Conservation (phyloP, 2,888 invertebrate genomes). For the Auanema sp. region DNA sequence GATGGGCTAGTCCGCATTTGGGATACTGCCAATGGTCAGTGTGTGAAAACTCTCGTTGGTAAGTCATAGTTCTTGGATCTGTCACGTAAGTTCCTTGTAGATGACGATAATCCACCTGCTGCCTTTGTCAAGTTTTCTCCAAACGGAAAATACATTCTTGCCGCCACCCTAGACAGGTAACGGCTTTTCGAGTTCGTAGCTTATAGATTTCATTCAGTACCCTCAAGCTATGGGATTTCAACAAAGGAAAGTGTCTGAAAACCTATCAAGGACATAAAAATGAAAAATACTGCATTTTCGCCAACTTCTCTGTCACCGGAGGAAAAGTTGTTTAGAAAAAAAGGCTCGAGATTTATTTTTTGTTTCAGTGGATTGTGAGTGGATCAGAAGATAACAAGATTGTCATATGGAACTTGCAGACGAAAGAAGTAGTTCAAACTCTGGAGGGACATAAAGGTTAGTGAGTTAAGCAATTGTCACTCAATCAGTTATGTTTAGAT, state of each 20-base stretch:
- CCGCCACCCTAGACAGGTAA: constrained; percentile 91
- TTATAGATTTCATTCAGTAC: constrained; percentile 69
- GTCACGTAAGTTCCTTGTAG: constrained; percentile 66
- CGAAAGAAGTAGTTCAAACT: constrained; percentile 97
- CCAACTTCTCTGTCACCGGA: constrained; percentile 98
- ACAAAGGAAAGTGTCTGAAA: constrained; percentile 95
- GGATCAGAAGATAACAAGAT: constrained; percentile 99
- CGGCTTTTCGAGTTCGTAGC: constrained; percentile 17
- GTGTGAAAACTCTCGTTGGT: constrained; percentile 91
- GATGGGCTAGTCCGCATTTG: constrained; percentile 98
- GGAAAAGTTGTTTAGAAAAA: constrained; percentile 76
- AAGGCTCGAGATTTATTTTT: background rate
- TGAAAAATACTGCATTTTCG: constrained; percentile 99
- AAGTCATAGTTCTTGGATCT: constrained; percentile 25
- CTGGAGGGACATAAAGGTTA: constrained; percentile 90
- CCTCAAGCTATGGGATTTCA: constrained; percentile 97
- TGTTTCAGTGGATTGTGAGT: constrained; percentile 92
- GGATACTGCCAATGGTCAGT: constrained; percentile 99
- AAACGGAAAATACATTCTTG: constrained; percentile 97
- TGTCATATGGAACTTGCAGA: constrained; percentile 99
- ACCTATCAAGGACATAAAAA: constrained; percentile 97
- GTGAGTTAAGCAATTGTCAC: background rate
- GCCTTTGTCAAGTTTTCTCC: constrained; percentile 99
- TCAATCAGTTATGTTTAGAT: constrained; percentile 67
- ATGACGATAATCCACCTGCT: constrained; percentile 98